Percentiles rank a stretch among this genome's conserved stretches.
Conservation (phyloP, 2,113 vertebrate species). For the Polypterus bichir region DNA sequence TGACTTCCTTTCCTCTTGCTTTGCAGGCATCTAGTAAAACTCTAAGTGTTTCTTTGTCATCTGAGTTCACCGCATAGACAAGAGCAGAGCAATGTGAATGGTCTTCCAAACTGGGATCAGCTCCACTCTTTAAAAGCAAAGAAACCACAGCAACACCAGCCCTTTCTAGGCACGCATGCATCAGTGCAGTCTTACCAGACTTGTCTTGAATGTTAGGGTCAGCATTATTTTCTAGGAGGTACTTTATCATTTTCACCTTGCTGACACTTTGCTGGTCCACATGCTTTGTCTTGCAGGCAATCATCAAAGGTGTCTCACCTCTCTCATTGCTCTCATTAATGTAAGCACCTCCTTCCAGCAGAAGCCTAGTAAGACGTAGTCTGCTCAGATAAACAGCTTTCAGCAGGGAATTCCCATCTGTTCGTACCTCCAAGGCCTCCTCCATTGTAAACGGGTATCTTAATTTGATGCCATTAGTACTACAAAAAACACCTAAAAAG, state of each 20-base stretch:
- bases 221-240: slow-evolving; percentile 75
- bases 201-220: slow-evolving; percentile 92
- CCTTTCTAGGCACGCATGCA: slow-evolving; percentile 72
- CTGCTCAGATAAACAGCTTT: slow-evolving; percentile 73
- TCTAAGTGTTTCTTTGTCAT: slow-evolving; percentile 61
- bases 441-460: slow-evolving; percentile 32
- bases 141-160: slow-evolving; percentile 65
- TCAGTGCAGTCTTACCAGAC: slow-evolving; percentile 73
- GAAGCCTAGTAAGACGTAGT: slow-evolving; percentile 70
- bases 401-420: slow-evolving; percentile 70
- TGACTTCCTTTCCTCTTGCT: slow-evolving; percentile 77
- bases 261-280: slow-evolving; percentile 66
- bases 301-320: slow-evolving; percentile 80
- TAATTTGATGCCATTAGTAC: no score
- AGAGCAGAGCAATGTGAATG: slow-evolving; percentile 64
- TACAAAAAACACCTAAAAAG: no score
- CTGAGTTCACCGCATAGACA: slow-evolving; percentile 69
- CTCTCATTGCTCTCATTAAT: slow-evolving; percentile 83
- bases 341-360: slow-evolving; percentile 79
- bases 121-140: slow-evolving; percentile 58
- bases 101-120: slow-evolving; percentile 80
- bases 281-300: slow-evolving; percentile 68
- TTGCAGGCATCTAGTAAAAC: slow-evolving; percentile 72
- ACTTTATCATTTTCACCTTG: slow-evolving; percentile 77
- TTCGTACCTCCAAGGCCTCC: slow-evolving; percentile 47